Evolutionary conservation across 2,113 vertebrate species (phyloP), one percentile per base, ranked within the genome.

Genomic region (Mus pahari): DNA sequence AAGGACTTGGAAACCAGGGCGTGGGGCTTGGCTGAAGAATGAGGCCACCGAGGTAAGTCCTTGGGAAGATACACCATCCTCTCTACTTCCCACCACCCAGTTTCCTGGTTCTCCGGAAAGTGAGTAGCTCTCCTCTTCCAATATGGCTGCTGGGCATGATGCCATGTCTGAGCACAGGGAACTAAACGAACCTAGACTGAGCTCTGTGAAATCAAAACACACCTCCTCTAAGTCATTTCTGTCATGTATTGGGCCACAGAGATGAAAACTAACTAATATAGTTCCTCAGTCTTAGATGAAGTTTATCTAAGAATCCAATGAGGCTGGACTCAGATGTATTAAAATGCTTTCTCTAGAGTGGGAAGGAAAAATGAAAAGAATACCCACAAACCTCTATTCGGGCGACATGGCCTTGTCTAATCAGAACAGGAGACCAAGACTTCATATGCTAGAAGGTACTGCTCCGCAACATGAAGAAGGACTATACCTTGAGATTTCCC

Each of bases 261-360:
- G 10, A 19, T 50, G 19, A 86, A 68, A 45, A 48, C 39, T 86
- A 62, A 28, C 22, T 62, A 33, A 36, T 50, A 7, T 22, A 97
- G 92, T 89, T 71, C 92, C 31, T 64, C 73, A 68, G 78, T 92
- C 31, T 93, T 64, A 70, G 94, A 62, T 10, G 96, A 58, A 95
- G 7, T 71, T 82, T 58, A 31, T 66, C 28, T 66, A 94, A 39
- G 66, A 55, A 5, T 31, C 58, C 71, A 68, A 1, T 55, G 90
- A 66, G 58, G 19, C 1, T 84, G 50, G 39, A 24, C 42, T 12
- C 36, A 66, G 53, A 50, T 1, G 12, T 17, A 73, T 55, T 55
- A 28, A 66, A 50, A 91, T 73, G 17, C 55, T n/a, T 66, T 84
- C 88, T 24, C 58, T 1, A 14, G 50, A 39, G 3, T 20, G 0